Conservation (phyloP, 1,140 invertebrate genomes). For the Coboldia fuscipes region DNA sequence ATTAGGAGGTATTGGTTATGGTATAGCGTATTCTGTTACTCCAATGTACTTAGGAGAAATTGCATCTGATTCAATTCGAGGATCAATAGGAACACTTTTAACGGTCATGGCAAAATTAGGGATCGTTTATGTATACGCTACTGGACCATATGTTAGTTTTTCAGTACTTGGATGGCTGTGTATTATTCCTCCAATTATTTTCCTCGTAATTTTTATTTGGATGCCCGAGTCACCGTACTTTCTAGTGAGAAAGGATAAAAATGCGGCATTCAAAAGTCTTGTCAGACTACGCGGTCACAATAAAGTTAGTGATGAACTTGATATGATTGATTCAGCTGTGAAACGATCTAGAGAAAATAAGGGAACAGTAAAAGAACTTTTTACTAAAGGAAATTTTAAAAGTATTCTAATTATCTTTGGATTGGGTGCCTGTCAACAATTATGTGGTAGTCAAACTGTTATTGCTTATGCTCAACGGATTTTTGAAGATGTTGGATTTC, state of each 20-base stretch:
- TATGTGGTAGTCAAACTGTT: conserved; percentile 53
- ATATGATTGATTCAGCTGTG: conserved; percentile 32
- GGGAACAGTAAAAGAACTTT: conserved; percentile 31
- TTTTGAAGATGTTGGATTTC: conserved; percentile 31
- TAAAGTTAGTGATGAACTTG: conserved; percentile 35
- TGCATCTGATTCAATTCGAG: conserved; percentile 39
- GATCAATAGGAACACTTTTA: conserved; percentile 43
- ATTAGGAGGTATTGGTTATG: conserved; percentile 41
- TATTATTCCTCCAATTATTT: conserved; percentile 30
- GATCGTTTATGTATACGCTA: conserved; percentile 39
- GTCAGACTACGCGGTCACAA: conserved; percentile 32
- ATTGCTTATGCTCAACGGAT: conserved; percentile 54
- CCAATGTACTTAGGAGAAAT: conserved; percentile 45
- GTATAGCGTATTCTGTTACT: conserved; percentile 37
- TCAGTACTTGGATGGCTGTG: conserved; percentile 32
- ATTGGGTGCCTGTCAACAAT: conserved; percentile 52
- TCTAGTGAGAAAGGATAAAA: conserved; percentile 29
- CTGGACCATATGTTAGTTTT: conserved; percentile 37
- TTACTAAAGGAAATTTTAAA: conserved; percentile 30
- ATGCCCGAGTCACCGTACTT: conserved; percentile 66
- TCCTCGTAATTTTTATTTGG: conserved; percentile 36
- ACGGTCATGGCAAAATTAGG: conserved; percentile 41
- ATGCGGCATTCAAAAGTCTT: conserved; percentile 36
- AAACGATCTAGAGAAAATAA: conserved; percentile 28
- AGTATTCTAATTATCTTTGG: conserved; percentile 39